Evolutionary conservation across 2,797 vertebrate genomes (phyloP), one percentile per base, ranked within the genome.

Genomic region (Gymnoscopelus braueri): DNA sequence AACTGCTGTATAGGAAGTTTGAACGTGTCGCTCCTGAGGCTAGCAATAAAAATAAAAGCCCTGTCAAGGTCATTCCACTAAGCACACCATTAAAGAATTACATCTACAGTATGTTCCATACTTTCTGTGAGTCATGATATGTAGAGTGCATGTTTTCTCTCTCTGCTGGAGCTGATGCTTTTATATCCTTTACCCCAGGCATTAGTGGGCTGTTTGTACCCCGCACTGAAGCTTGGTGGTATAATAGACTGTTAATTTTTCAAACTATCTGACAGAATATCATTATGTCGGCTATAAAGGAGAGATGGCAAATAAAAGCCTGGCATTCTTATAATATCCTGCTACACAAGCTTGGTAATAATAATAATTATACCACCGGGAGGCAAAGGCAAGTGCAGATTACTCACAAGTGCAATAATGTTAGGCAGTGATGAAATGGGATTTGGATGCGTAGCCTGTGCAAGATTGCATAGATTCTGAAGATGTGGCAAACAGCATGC

Each of bases 161-260:
- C 75, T 48, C 78, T 82, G 74, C 75, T 84, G 86, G 75, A 84
- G 81, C 71, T 81, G 81, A 61, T 77, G 74, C 76, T 82, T 84
- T 88, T 71, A 74, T 82, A 82, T 80, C 88, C 88, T 90, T 91
- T 90, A 91, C 87, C 50, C 53, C 67, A 75, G 81, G 82, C 90
- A 84, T 89, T 88, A 90, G 80, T 62, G 67, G 78, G 73, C 72
- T 89, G 80, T 90, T 89, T 90, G 86, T 82, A 73, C 84, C 87
- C 81, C 83, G 77, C 81, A 72, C 77, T 87, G 71, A 88, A 84
- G 84, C 84, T 84, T 79, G 64, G 73, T 74, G 57, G 74, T 66
- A 73, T 88, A 87, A 91, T 87, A 88, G 88, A 90, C 81, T 81
- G 80, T 84, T 84, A 79, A 87, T 91, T 87, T 87, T 82, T 87